Base-by-base conservation (phyloP, 1,140 invertebrate genomes). In the Drosophila insularis region DNA sequence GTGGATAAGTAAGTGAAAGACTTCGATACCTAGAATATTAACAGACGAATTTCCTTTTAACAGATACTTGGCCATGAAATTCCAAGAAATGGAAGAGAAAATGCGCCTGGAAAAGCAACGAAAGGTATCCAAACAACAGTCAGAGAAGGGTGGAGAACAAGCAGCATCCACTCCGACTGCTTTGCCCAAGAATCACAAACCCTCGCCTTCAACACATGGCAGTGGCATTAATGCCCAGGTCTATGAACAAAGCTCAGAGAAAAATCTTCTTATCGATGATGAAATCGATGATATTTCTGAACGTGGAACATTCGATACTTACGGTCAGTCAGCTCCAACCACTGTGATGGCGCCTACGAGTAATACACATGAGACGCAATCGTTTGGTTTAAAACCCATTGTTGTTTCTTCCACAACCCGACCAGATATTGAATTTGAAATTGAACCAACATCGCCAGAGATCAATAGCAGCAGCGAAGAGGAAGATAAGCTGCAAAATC, bases 41-140 rank as follows among this genome's bases (percentile, higher is more conserved):
- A 13, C 10, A 21, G 53, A 5, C 2, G 55, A n/a, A 21, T 4
- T 40, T 31, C 27, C 23, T 7, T 4, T 17, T 90, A 27, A 8
- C 89, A 95, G 95, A 92, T 97, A 97, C 90, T 92, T 97, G 32
- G 95, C 95, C 17, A 91, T 96, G 56, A 97, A 97, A 91, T 97
- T 96, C 80, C 94, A 95, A 92, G 96, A 97, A 92, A 95, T 96
- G 94, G 96, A 97, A 90, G 94, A 95, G 58, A 96, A 96, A 89
- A 94, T 96, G 91, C 91, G 89, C 6, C 74, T 92, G 66, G 89
- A 93, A 68, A 92, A 92, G 63, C 77, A 78, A 19, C 92, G 93
- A 54, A 91, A 90, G 68, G 69, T 78, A 17, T 68, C 78, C 21
- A 73, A 63, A 4, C 67, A 92, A 65, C 75, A 85, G 46, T 62